Percentiles rank a stretch among this genome's conserved stretches.
Conservation (phyloP, 2,888 invertebrate species). For the Antheraea assamensis region DNA sequence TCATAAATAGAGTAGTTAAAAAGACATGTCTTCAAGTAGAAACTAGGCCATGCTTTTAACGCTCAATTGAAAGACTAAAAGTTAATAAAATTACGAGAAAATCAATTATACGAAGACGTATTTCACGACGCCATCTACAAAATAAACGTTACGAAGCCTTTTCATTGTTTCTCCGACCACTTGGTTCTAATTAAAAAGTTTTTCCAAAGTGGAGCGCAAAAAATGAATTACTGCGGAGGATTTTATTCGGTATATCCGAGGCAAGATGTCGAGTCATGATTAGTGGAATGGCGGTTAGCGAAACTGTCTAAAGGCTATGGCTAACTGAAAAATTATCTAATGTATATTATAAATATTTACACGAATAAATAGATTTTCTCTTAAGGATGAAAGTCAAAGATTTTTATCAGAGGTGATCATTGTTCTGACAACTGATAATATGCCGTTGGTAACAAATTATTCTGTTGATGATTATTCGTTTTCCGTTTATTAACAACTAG, state of each 20-base stretch:
- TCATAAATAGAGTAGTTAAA: too few relatives aligned
- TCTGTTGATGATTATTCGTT: too few relatives aligned
- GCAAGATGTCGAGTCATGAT: slow-evolving; percentile 48
- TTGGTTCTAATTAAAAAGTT: slow-evolving; percentile 43
- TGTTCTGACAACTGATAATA: too few relatives aligned
- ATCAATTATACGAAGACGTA: not conserved
- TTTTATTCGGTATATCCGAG: slow-evolving; percentile 16
- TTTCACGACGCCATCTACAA: not conserved
- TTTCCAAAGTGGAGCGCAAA: slow-evolving; percentile 30
- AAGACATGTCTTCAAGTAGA: too few relatives aligned
- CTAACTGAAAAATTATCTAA: slow-evolving; percentile 62
- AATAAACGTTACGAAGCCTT: slow-evolving; percentile 16
- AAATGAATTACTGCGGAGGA: slow-evolving; percentile 35
- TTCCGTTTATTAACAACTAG: too few relatives aligned
- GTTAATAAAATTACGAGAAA: not conserved
- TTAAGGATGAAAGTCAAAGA: slow-evolving; percentile 26
- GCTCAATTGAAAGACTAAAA: not conserved
- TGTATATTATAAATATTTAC: slow-evolving; percentile 48
- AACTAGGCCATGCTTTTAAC: too few relatives aligned
- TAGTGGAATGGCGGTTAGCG: slow-evolving; percentile 44
- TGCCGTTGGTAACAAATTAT: too few relatives aligned
- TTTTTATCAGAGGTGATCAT: too few relatives aligned
- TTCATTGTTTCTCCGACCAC: slow-evolving; percentile 23
- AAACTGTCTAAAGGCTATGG: slow-evolving; percentile 36
- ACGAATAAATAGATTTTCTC: slow-evolving; percentile 45